Percentiles rank a stretch among this genome's conserved stretches.
Conservation (phyloP, 2,113 vertebrate species). For the Corvus moneduloides region DNA sequence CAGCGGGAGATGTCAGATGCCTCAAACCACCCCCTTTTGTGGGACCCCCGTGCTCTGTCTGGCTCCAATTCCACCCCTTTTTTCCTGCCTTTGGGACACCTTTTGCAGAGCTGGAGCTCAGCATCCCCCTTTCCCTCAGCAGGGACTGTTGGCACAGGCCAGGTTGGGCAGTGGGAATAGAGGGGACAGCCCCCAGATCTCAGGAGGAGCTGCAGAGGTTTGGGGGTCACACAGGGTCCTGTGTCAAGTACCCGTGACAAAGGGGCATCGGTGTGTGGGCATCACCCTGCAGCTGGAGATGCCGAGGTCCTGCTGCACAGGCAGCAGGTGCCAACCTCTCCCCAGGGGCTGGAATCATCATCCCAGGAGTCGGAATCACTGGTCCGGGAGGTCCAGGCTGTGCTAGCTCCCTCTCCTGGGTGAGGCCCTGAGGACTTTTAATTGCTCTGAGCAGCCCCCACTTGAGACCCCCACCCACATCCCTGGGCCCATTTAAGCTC, state of each 20-base stretch:
- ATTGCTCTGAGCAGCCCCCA: neutral
- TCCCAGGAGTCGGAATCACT: neutral
- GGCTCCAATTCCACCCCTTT: neutral
- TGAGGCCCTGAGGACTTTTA: neutral
- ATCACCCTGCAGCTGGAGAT: accelerated
- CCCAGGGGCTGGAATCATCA: neutral
- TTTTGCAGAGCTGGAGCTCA: neutral
- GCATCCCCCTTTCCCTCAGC: accelerated
- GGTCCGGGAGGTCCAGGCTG: neutral
- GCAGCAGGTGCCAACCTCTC: neutral
- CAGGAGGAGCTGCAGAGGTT: neutral
- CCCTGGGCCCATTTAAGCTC: neutral
- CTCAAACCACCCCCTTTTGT: neutral
- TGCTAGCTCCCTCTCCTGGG: neutral
- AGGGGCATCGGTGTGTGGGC: accelerated
- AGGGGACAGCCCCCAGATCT: neutral
- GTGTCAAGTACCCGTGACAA: accelerated
- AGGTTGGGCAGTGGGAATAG: neutral
- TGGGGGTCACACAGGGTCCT: neutral
- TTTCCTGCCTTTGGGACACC: neutral
- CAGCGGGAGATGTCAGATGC: neutral
- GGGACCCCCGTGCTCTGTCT: neutral
- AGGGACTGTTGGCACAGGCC: neutral
- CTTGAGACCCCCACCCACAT: neutral
- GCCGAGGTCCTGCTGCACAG: neutral